phyloP scores from a whole-genome alignment of 2,797 vertebrate genomes.

The Darevskia nairensis region DNA sequence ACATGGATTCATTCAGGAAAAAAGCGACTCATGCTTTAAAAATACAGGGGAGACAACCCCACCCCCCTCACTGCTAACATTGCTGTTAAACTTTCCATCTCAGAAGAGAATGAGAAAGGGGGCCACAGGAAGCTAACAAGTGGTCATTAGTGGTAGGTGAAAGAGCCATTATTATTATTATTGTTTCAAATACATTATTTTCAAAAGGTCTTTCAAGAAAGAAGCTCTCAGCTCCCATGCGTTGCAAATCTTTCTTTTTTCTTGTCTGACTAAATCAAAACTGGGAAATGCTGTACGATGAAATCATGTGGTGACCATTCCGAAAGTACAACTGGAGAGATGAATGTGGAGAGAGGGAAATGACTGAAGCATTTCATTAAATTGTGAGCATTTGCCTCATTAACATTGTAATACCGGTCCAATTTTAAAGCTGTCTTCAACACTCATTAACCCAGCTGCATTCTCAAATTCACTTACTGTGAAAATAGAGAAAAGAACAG shows the following conservation, averaged over 20 bases:
- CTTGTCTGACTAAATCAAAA: background rate
- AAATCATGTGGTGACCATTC: slow-evolving; percentile 27
- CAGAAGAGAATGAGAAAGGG: slow-evolving; percentile 52
- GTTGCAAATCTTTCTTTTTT: background rate
- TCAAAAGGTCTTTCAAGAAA: background rate
- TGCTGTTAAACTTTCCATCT: slow-evolving; percentile 39
- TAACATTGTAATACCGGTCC: slow-evolving; percentile 42
- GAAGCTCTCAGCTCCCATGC: background rate
- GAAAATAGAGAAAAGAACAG: slow-evolving; percentile 49
- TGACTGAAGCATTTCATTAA: slow-evolving; percentile 29
- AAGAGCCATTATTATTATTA: background rate
- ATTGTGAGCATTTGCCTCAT: slow-evolving; percentile 37
- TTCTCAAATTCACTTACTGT: slow-evolving; percentile 37
- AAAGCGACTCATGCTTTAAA: slow-evolving; percentile 16
- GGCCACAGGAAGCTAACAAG: slow-evolving; percentile 5
- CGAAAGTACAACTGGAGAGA: background rate
- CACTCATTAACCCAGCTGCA: slow-evolving; percentile 55
- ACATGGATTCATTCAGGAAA: slow-evolving; percentile 14
- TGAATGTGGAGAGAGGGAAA: slow-evolving; percentile 19
- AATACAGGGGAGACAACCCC: background rate
- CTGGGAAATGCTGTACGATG: slow-evolving; percentile 15
- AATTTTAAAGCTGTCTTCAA: slow-evolving; percentile 62
- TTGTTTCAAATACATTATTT: rapidly evolving
- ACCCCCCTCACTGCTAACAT: slow-evolving; percentile 4
- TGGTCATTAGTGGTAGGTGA: slow-evolving; percentile 50